Percentiles rank a stretch among this genome's conserved stretches.
Evolutionary conservation across 2,113 vertebrate genomes (phyloP).

Genomic region (Dipodomys stephensi): DNA sequence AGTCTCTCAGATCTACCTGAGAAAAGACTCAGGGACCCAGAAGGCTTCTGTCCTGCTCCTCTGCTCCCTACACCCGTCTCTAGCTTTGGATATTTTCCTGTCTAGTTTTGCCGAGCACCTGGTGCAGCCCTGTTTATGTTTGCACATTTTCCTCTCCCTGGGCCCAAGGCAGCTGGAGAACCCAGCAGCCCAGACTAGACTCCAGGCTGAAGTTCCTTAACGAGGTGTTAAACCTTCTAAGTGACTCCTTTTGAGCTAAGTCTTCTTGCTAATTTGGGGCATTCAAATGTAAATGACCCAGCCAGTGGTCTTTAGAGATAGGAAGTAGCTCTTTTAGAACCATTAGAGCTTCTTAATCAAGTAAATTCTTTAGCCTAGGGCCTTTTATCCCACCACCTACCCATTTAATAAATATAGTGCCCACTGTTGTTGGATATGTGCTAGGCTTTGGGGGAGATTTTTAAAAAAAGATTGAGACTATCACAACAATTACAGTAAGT

Average conservation of each 20-base stretch:
- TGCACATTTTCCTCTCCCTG: background rate
- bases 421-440: slow-evolving; percentile 15
- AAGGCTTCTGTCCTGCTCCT: background rate
- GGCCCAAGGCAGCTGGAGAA: too few relatives aligned
- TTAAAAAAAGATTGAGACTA: background rate
- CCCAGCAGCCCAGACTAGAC: background rate
- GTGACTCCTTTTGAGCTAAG: slow-evolving; percentile 18
- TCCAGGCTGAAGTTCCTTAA: background rate
- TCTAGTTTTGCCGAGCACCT: too few relatives aligned
- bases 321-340: slow-evolving; percentile 55
- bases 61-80: background rate
- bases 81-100: rapidly evolving
- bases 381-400: background rate
- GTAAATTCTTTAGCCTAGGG: slow-evolving; percentile 9
- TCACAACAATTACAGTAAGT: slow-evolving; percentile 26
- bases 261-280: slow-evolving; percentile 23
- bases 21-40: slow-evolving; percentile 10
- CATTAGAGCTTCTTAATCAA: slow-evolving; percentile 30
- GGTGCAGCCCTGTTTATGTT: background rate
- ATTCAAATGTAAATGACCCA: slow-evolving; percentile 58
- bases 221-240: slow-evolving; percentile 21
- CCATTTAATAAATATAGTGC: slow-evolving; percentile 42
- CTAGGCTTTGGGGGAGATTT: background rate
- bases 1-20: background rate
- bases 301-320: slow-evolving; percentile 39